Evolutionary conservation across 2,797 vertebrate species (phyloP).

Genomic region (Sparidentex hasta): DNA sequence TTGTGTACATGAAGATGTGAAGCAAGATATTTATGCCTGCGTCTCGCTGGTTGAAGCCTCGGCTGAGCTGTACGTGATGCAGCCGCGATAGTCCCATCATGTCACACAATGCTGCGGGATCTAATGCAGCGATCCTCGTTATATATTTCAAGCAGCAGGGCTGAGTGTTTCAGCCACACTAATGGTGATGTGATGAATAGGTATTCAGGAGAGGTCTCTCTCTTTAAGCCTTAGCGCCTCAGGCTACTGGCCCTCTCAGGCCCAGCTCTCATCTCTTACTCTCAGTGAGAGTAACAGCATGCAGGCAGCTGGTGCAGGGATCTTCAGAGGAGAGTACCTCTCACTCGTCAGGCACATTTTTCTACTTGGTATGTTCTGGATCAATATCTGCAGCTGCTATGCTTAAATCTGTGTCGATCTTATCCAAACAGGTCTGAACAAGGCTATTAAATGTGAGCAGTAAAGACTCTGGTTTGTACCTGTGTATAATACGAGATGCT

Average conservation of each 20-base stretch:
- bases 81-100: constrained; percentile 23
- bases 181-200: constrained; percentile 81
- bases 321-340: constrained; percentile 62
- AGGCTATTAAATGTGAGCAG: constrained; percentile 55
- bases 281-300: constrained; percentile 64
- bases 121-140: constrained; percentile 58
- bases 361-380: constrained; percentile 64
- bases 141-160: constrained; percentile 60
- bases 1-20: constrained; percentile 18
- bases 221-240: constrained; percentile 74
- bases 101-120: constrained; percentile 33
- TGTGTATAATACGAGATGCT: not conserved
- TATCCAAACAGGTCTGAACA: constrained; percentile 51
- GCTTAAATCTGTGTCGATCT: constrained; percentile 63
- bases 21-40: not conserved
- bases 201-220: constrained; percentile 77
- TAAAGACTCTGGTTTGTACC: constrained; percentile 29
- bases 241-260: constrained; percentile 69
- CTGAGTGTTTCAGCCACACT: constrained; percentile 72
- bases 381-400: constrained; percentile 62
- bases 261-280: constrained; percentile 73
- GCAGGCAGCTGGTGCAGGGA: constrained; percentile 48
- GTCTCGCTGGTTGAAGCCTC: constrained; percentile 23
- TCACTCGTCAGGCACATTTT: constrained; percentile 74
- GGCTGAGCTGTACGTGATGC: constrained; percentile 23